phyloP scores from a whole-genome alignment of 2,113 vertebrate species.

The Cinclus mexicanus region DNA sequence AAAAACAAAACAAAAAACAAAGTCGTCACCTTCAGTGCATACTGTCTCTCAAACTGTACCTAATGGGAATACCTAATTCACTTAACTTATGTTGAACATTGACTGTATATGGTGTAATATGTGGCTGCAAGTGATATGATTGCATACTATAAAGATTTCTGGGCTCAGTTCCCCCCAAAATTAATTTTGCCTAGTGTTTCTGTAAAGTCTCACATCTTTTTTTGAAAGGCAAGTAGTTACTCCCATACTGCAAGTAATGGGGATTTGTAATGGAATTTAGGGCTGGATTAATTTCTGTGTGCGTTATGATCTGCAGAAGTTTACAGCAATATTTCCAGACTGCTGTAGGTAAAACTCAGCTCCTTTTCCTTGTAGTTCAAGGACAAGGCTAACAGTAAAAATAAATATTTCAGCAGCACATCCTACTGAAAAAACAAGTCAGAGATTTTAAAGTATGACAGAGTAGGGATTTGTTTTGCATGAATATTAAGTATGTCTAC shows the following conservation, averaged over 20 bases:
- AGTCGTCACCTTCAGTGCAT: neutral
- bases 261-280: neutral
- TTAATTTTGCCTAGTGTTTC: neutral
- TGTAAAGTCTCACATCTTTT: neutral
- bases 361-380: slow-evolving; percentile 3
- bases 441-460: neutral
- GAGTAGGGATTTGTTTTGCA: neutral
- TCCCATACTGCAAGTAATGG: neutral
- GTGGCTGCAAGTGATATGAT: neutral
- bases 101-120: neutral
- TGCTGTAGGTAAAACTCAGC: neutral
- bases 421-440: slow-evolving; percentile 6
- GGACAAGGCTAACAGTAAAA: slow-evolving; percentile 5
- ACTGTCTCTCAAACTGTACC: neutral
- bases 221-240: neutral
- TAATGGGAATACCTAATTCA: neutral
- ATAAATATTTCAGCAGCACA: slow-evolving; percentile 15
- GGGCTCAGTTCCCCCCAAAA: neutral
- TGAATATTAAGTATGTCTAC: neutral
- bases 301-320: neutral
- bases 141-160: neutral
- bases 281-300: neutral
- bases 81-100: neutral
- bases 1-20: no score
- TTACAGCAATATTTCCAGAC: neutral